Evolutionary conservation across 2,797 vertebrate species (phyloP).

Genomic region (Sebastes steindachneri): DNA sequence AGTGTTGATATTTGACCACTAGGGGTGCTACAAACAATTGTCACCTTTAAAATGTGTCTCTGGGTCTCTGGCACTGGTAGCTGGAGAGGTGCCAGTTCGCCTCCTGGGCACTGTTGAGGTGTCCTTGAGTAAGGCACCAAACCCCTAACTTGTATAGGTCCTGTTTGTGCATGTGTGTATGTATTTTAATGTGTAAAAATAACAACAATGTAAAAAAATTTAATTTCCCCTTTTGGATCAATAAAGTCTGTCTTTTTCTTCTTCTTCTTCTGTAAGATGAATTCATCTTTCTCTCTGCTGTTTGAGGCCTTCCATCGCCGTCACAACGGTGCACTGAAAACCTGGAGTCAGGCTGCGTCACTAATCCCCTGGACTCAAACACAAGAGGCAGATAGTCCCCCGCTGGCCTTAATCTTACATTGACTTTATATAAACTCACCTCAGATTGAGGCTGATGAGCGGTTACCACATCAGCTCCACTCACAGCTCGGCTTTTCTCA

Average conservation of each 20-base stretch:
- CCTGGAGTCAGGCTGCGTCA: slow-evolving; percentile 25
- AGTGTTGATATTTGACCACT: too few relatives aligned
- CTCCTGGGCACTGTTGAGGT: too few relatives aligned
- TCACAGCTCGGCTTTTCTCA: slow-evolving; percentile 15
- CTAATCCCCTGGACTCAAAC: slow-evolving; percentile 49
- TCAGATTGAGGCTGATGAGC: slow-evolving; percentile 35
- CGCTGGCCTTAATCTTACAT: slow-evolving; percentile 67
- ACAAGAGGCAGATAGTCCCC: slow-evolving; percentile 16
- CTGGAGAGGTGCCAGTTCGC: too few relatives aligned
- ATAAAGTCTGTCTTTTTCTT: too few relatives aligned
- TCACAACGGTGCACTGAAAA: not conserved
- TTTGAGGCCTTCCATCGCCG: not conserved
- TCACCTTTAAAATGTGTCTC: too few relatives aligned
- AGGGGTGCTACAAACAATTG: too few relatives aligned
- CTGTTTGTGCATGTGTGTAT: too few relatives aligned
- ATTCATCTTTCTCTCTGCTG: not conserved
- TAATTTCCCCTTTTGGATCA: rapidly evolving
- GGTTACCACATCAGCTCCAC: slow-evolving; percentile 19
- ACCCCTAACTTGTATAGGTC: too few relatives aligned
- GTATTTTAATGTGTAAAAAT: too few relatives aligned
- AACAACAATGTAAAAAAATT: too few relatives aligned
- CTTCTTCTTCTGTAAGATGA: not conserved
- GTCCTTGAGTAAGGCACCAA: too few relatives aligned
- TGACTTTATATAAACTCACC: slow-evolving; percentile 62
- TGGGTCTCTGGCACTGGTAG: too few relatives aligned